Evolutionary conservation across 2,113 vertebrate genomes (phyloP).

Genomic region (Haemorhous mexicanus): DNA sequence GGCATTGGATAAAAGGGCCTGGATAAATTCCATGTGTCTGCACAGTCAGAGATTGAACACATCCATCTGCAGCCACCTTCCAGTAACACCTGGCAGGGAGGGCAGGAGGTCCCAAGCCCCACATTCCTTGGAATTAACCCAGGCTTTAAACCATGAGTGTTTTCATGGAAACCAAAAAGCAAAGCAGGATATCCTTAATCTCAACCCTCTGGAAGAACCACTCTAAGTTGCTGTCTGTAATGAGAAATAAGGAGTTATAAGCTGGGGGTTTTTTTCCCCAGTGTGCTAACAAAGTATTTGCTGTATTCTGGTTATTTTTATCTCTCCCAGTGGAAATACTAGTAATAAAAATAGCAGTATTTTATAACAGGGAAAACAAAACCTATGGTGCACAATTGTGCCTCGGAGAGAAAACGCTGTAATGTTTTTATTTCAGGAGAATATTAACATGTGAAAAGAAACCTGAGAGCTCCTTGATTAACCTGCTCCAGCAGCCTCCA

Average conservation of each 20-base stretch:
- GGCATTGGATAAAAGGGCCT: background rate
- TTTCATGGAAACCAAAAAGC: background rate
- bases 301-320: constrained; percentile 35
- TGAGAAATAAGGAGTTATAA: constrained; percentile 6
- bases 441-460: constrained; percentile 48
- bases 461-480: constrained; percentile 43
- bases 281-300: constrained; percentile 49
- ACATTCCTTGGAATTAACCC: background rate
- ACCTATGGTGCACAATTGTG: background rate
- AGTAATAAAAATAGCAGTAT: constrained; percentile 63
- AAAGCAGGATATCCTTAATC: background rate
- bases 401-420: constrained; percentile 35
- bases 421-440: constrained; percentile 32
- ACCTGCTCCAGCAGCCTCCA: background rate
- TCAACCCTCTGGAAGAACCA: background rate
- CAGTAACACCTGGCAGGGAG: background rate
- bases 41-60: background rate
- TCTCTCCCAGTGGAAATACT: constrained; percentile 50
- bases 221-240: constrained; percentile 1
- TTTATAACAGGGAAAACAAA: constrained; percentile 58
- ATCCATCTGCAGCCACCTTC: background rate
- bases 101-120: background rate
- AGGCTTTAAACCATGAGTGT: background rate
- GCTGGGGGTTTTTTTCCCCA: background rate
- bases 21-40: background rate